A percentile compares a stretch with the other conserved stretches of the same genome.
Conservation (phyloP, 35 echinoderm and acorn worm species). For the Apostichopus japonicus region DNA sequence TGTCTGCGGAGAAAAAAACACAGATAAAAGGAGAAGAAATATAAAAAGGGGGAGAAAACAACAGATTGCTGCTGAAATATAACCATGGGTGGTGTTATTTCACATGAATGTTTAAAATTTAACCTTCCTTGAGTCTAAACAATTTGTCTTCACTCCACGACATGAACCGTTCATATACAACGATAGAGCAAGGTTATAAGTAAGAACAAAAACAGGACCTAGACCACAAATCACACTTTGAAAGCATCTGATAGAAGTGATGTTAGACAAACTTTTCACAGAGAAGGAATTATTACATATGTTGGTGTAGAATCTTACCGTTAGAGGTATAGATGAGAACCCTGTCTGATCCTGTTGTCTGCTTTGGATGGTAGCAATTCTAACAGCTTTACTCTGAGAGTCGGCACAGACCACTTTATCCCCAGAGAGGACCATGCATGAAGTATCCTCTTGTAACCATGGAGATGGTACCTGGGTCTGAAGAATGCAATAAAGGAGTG, state of each 20-base stretch:
- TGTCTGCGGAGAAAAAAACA: not conserved
- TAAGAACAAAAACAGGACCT: too few relatives aligned
- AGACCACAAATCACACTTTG: too few relatives aligned
- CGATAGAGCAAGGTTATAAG: too few relatives aligned
- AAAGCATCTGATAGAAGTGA: too few relatives aligned
- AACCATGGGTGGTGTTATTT: too few relatives aligned
- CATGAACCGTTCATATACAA: too few relatives aligned
- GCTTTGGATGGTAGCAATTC: not conserved
- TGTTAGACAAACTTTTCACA: too few relatives aligned
- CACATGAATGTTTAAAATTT: too few relatives aligned
- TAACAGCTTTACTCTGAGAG: slow-evolving; percentile 21
- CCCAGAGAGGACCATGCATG: not conserved
- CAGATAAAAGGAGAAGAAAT: not conserved
- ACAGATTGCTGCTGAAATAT: too few relatives aligned
- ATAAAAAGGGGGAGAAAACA: not conserved
- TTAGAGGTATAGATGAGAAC: not conserved
- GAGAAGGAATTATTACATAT: too few relatives aligned
- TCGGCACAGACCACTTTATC: slow-evolving; percentile 27
- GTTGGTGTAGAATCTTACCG: not conserved
- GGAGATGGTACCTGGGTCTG: slow-evolving; percentile 44
- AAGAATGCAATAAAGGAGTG: not conserved
- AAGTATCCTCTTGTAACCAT: slow-evolving; percentile 41
- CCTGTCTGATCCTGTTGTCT: not conserved
- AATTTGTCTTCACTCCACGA: too few relatives aligned
- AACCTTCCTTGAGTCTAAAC: too few relatives aligned